phyloP scores from a whole-genome alignment of 2,797 vertebrate species.

The Carcharodon carcharias region DNA sequence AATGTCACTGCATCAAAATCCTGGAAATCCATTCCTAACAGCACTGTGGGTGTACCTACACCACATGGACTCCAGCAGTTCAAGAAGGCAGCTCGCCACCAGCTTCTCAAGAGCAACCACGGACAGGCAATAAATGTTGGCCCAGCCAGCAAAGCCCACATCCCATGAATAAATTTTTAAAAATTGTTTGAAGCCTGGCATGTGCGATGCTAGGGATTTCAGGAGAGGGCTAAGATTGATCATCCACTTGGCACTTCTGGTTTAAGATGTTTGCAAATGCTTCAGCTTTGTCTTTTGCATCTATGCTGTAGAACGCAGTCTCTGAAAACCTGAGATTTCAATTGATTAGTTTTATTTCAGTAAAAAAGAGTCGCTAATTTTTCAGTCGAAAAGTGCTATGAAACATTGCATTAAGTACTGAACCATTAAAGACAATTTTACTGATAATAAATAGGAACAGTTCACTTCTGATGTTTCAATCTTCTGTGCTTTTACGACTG shows the following conservation, averaged over 20 bases:
- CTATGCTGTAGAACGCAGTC: background rate
- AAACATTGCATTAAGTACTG: background rate
- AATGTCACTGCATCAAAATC: too few relatives aligned
- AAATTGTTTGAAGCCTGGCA: background rate
- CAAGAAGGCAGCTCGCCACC: too few relatives aligned
- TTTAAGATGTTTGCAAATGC: background rate
- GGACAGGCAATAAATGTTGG: too few relatives aligned
- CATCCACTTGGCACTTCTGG: background rate
- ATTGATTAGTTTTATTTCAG: slow-evolving; percentile 17
- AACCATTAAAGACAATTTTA: background rate
- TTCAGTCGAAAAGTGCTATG: background rate
- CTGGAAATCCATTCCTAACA: too few relatives aligned
- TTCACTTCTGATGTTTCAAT: background rate
- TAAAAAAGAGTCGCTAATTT: background rate
- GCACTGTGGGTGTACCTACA: too few relatives aligned
- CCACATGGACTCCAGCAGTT: too few relatives aligned
- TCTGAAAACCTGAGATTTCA: background rate
- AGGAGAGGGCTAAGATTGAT: background rate
- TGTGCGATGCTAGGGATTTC: background rate
- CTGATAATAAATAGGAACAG: background rate
- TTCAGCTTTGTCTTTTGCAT: background rate
- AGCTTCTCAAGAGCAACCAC: too few relatives aligned
- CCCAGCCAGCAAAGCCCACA: too few relatives aligned
- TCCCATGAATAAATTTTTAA: too few relatives aligned
- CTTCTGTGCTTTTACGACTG: background rate